Evolutionary conservation across 2,888 invertebrate species (phyloP), one percentile per base, ranked within the genome.

Genomic region (Catocala fraxini): DNA sequence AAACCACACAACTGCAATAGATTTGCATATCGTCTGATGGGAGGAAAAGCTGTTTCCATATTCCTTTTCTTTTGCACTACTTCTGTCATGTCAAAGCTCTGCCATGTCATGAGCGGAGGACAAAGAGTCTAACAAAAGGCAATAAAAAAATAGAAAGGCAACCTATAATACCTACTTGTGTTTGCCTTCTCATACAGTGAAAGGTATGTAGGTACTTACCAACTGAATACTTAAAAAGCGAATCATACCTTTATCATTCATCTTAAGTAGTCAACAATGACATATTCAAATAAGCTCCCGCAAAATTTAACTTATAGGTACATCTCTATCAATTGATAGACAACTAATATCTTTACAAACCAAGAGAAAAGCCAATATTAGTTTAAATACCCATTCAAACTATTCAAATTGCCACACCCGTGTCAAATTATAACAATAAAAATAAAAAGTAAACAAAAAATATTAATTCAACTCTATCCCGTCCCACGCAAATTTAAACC

Each of bases 391-490:
- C 63, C 55, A 67, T 64, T 63, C 51, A 57, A 47, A 57, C 65
- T 41, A 70, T 72, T 70, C 59, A 64, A 66, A 66, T 61, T 57
- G 54, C 65, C 63, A 66, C 62, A 63, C 77, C 70, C 56, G 65
- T 64, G 65, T 70, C 73, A 71, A 43, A 66, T 57, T 63, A 75
- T 79, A 75, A 80, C 80, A 82, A 84, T 79, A 68, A 71, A 66
- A 55, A 59, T 61, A 68, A 73, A 73, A 77, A 73, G 9, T 39
- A 39, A 72, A 73, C 76, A 46, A 46, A 68, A 82, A 81, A 81
- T 79, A 46, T 61, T 66, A 74, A 71, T 65, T 77, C 76, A 77
- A 80, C 75, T 79, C 65, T 62, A 73, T 73, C 78, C 76, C 66
- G 77, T 83, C 86, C 79, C 81, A 84, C 80, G 63, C 69, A 56